Evolutionary conservation across 2,113 vertebrate species (phyloP), one percentile per base, ranked within the genome.

Genomic region (Regulus satrapa): DNA sequence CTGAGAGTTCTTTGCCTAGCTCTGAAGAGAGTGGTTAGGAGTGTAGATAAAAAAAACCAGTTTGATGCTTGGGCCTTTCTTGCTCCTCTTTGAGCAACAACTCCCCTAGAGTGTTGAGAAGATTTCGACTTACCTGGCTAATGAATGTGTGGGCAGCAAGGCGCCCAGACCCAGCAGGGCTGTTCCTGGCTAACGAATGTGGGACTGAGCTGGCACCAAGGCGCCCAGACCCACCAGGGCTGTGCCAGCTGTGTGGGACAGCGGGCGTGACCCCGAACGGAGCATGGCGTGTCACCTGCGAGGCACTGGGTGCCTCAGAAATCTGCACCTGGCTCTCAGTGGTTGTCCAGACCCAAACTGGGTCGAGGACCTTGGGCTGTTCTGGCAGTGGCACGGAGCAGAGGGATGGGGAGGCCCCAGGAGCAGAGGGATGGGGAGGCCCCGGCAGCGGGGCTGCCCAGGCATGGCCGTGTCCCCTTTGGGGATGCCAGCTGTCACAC

Each of bases 201-300:
- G n/a, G n/a, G n/a, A n/a, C n/a, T n/a, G n/a, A n/a, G n/a, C n/a
- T n/a, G n/a, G n/a, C n/a, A n/a, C n/a, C n/a, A n/a, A n/a, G n/a
- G n/a, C n/a, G n/a, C n/a, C n/a, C n/a, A n/a, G n/a, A n/a, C n/a
- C n/a, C n/a, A n/a, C n/a, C n/a, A n/a, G n/a, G n/a, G n/a, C n/a
- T n/a, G n/a, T n/a, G n/a, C n/a, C n/a, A n/a, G n/a, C 34, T 68
- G 12, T 18, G 9, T 5, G 49, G 26, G 52, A 59, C 67, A 18
- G 43, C 32, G 48, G 51, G 51, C 7, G 18, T 9, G 26, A 18
- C 18, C 24, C 0, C 18, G 17, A 68, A 36, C 14, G 34, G 62
- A 83, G 34, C 1, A 2, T 36, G 54, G 7, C 14, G 38, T 2
- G 2, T 55, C 43, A 21, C 2, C 0, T 17, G 8, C 32, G 43